Base-by-base conservation (phyloP, 92 coral and sea anemone genomes). In the Actinernus sp. region DNA sequence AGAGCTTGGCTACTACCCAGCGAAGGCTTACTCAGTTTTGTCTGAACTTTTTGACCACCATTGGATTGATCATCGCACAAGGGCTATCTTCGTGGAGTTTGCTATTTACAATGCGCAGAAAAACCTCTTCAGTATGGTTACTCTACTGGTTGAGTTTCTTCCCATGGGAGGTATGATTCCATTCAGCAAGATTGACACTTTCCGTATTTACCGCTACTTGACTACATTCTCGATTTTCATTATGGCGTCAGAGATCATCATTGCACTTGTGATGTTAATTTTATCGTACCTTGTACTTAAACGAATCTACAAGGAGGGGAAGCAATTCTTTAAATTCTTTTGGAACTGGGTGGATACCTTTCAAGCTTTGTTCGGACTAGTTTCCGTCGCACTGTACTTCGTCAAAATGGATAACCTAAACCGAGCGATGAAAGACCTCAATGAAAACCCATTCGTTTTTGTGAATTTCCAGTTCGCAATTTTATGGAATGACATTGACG, bases 1-100 rank as follows among this genome's bases (percentile, higher is more conserved):
- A 64, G 94, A 88, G 16, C 90, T 88, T 65, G 94, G 94, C 31
- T 88, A 88, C 76, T 88, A 77, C 58, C 59, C 61, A 12, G 32
- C 66, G 14, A 88, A 88, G 55, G 90, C 94, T 11, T 65, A 61
- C 20, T 55, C 57, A 1, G 96, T 84, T 31, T 60, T 89, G 4
- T 36, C 33, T 17, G 91, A 79, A 30, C 58, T 89, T 13, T 44
- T 43, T 7, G 26, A 29, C 20, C 26, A 48, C 30, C 73, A 78
- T 19, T 89, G 96, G 96, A 50, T 85, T 26, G 96, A 89, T 45
- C 60, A 65, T 47, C 48, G 64, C 27, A 85, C 88, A 3, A 74
- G 92, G 30, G 91, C 77, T 3, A 74, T 86, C 17, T 79, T 89
- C 24, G 33, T 63, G 36, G 96, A 89, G 73, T 81, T 89, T 26